Percentiles rank a stretch among this genome's conserved stretches.
phyloP scores from a whole-genome alignment of 2,888 invertebrate species.

The Mimachlamys varia region DNA sequence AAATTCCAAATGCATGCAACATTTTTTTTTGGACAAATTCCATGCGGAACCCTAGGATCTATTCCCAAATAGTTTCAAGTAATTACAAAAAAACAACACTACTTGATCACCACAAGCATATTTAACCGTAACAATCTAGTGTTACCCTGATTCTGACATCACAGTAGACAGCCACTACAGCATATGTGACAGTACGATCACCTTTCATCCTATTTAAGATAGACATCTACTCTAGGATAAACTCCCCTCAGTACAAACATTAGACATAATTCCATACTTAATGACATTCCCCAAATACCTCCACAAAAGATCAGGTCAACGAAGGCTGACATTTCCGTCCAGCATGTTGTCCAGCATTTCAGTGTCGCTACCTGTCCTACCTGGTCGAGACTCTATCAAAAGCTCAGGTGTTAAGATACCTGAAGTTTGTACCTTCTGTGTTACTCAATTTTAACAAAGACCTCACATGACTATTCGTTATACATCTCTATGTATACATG shows the following conservation, averaged over 20 bases:
- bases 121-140: too few relatives aligned
- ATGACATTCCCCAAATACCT: slow-evolving; percentile 27
- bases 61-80: slow-evolving; percentile 8
- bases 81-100: background rate
- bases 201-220: background rate
- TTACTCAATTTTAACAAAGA: background rate
- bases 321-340: background rate
- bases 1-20: too few relatives aligned
- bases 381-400: background rate
- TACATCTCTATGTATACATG: background rate
- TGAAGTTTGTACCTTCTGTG: background rate
- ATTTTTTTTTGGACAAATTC: too few relatives aligned
- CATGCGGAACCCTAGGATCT: background rate
- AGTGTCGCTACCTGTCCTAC: background rate
- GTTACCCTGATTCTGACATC: background rate
- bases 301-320: background rate
- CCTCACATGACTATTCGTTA: slow-evolving; percentile 25
- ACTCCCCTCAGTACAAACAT: slow-evolving; percentile 30
- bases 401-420: background rate
- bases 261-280: slow-evolving; percentile 31
- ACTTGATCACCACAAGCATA: too few relatives aligned
- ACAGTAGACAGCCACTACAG: background rate
- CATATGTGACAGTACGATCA: background rate
- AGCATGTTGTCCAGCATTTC: slow-evolving; percentile 1
- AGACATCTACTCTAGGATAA: background rate